These are phyloP conservation scores for Sarcophaga caerulescens DNA, from an alignment of 2,888 invertebrate genomes.

Conservation along the genomic window DNA sequence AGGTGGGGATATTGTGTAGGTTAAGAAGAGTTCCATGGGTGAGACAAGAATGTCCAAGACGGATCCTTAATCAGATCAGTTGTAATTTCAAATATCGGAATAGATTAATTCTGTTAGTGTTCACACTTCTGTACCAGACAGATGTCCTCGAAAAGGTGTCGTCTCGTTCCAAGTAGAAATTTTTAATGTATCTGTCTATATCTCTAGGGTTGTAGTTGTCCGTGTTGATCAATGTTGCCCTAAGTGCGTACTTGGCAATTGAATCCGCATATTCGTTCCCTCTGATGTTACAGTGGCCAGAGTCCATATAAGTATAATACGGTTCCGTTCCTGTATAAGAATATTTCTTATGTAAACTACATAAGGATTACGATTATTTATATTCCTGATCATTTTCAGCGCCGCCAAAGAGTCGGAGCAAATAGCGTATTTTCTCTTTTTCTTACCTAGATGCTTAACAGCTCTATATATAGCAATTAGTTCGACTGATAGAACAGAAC, in stretches of 20 bases:
- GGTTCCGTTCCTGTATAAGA: neutral
- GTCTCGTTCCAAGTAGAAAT: neutral
- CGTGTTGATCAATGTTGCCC: neutral
- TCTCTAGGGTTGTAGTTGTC: neutral
- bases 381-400: neutral
- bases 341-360: neutral
- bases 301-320: slow-evolving; percentile 1
- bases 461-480: neutral
- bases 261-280: slow-evolving; percentile 13
- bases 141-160: neutral
- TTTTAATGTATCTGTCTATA: neutral
- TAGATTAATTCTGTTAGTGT: neutral
- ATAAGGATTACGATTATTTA: neutral
- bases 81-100: neutral
- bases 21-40: neutral
- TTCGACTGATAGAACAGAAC: neutral
- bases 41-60: neutral
- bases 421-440: neutral
- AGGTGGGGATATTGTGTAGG: neutral
- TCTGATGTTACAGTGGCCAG: neutral
- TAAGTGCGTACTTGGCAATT: neutral
- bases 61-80: neutral
- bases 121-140: neutral
- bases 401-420: neutral
- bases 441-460: neutral